Percentiles rank a stretch among this genome's conserved stretches.
Conservation (phyloP, 2,113 vertebrate genomes). For the Thamnaconus septentrionalis region DNA sequence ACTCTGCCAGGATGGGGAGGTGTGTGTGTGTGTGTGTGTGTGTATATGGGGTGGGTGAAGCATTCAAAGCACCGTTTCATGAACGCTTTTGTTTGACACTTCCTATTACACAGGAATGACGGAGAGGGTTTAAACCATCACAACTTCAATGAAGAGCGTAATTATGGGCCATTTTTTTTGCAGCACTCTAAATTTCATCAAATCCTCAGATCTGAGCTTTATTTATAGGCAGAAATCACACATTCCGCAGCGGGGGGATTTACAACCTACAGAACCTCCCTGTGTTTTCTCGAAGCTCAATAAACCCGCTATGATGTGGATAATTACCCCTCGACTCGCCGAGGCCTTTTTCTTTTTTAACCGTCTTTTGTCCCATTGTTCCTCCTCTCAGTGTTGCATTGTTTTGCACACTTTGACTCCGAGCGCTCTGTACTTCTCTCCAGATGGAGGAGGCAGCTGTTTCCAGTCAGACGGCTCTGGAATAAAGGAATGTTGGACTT, state of each 20-base stretch:
- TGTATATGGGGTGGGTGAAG: conserved; percentile 44
- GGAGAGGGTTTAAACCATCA: conserved; percentile 56
- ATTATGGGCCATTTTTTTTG: conserved; percentile 20
- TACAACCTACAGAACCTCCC: neutral
- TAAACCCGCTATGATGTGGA: no score
- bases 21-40: neutral
- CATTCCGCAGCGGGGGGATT: conserved; percentile 8
- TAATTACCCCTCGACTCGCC: neutral
- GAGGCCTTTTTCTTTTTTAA: neutral
- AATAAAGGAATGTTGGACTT: neutral
- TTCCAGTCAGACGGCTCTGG: conserved; percentile 10
- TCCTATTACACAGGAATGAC: conserved; percentile 64
- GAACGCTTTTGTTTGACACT: conserved; percentile 57
- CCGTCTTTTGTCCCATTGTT: neutral
- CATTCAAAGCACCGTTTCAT: conserved; percentile 65
- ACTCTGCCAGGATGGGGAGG: conserved; percentile 29
- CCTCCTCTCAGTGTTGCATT: neutral
- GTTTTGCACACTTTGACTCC: neutral
- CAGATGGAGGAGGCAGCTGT: conserved; percentile 10
- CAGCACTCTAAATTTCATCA: conserved; percentile 10
- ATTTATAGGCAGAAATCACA: conserved; percentile 28
- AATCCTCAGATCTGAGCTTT: conserved; percentile 25
- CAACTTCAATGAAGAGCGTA: conserved; percentile 39
- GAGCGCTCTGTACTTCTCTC: neutral
- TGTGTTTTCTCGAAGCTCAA: neutral